phyloP scores from a whole-genome alignment of 92 coral and sea anemone genomes.

The Porites divaricata region DNA sequence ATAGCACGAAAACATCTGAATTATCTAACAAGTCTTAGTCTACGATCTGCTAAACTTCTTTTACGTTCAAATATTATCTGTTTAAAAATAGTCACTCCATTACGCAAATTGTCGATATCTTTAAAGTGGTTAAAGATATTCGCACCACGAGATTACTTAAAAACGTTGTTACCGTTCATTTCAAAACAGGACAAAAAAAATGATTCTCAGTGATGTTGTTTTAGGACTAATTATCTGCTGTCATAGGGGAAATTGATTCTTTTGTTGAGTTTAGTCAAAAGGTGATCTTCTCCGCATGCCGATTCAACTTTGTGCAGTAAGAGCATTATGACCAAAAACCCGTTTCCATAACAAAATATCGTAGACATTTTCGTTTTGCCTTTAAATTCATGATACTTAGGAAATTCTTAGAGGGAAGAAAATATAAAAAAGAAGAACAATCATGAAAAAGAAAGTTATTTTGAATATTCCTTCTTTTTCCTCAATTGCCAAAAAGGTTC shows the following conservation, averaged over 20 bases:
- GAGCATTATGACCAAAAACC: background rate
- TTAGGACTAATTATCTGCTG: background rate
- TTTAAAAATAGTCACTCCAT: background rate
- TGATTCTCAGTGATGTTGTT: background rate
- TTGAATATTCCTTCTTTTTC: too few relatives aligned
- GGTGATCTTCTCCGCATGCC: background rate
- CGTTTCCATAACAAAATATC: background rate
- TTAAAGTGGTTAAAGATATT: background rate
- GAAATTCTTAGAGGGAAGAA: background rate
- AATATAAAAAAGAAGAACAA: too few relatives aligned
- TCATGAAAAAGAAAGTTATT: too few relatives aligned
- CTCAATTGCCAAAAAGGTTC: too few relatives aligned
- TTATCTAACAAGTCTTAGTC: background rate
- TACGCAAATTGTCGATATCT: background rate
- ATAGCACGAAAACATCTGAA: background rate
- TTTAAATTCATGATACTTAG: background rate
- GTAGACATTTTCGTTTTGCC: background rate
- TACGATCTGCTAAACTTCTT: background rate
- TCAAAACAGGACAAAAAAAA: constrained; percentile 13
- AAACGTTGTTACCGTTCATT: constrained; percentile 6
- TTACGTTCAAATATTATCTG: background rate
- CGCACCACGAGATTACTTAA: constrained; percentile 11
- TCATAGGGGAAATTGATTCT: background rate
- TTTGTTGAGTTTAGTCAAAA: background rate
- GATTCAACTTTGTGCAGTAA: background rate